Evolutionary conservation across 2,888 invertebrate species (phyloP).

Genomic region (Stomorhina lunata): DNA sequence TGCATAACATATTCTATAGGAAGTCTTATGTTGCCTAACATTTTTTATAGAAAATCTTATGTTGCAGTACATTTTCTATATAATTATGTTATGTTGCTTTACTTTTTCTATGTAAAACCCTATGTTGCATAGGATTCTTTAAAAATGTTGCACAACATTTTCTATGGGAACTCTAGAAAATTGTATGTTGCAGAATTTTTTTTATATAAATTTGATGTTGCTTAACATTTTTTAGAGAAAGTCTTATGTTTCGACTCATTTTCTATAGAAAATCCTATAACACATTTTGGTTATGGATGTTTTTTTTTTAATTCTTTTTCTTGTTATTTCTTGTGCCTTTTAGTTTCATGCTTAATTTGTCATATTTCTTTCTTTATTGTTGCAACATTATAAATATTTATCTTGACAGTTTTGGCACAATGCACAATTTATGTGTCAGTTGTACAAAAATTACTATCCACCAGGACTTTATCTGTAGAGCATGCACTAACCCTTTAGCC

Average conservation of each 20-base stretch:
- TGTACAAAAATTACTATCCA: not conserved
- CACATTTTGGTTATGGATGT: no score
- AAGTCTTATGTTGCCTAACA: not conserved
- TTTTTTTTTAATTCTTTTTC: no score
- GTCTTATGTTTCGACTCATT: no score
- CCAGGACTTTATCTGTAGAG: conserved; percentile 1
- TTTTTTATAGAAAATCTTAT: not conserved
- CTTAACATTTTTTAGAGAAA: no score
- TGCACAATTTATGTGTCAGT: conserved; percentile 34
- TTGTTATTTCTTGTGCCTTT: not conserved
- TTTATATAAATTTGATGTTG: no score
- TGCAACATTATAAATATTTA: not conserved
- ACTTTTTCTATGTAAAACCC: not conserved
- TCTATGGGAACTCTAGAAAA: no score
- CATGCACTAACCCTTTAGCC: conserved; percentile 23
- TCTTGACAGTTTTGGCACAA: conserved; percentile 48
- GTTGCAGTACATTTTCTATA: not conserved
- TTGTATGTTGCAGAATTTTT: no score
- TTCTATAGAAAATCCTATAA: no score
- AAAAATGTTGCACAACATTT: no score
- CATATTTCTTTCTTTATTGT: not conserved
- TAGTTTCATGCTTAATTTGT: conserved; percentile 11
- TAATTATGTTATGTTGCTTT: no score
- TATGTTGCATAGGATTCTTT: no score
- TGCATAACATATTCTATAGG: not conserved